Conservation (phyloP, 2,797 vertebrate genomes). For the Remorina albescens region DNA sequence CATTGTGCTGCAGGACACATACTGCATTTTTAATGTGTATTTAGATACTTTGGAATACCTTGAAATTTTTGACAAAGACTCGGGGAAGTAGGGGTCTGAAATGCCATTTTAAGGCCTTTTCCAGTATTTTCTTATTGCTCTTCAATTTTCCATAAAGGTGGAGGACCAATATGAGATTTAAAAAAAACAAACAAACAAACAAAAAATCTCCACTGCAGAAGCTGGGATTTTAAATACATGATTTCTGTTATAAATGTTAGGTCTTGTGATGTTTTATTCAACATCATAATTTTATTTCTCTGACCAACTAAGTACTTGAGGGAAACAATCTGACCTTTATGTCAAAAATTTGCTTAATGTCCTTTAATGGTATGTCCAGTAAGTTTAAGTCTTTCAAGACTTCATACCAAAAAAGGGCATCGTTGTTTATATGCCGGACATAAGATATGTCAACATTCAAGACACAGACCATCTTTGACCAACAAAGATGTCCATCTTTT, state of each 20-base stretch:
- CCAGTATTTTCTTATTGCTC: neutral
- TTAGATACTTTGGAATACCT: neutral
- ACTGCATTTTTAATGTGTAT: neutral
- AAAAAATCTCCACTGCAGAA: neutral
- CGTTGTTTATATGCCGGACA: conserved; percentile 21
- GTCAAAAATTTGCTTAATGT: neutral
- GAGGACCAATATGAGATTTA: neutral
- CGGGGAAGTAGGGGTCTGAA: neutral
- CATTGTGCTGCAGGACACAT: neutral
- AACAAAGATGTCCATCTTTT: conserved; percentile 52
- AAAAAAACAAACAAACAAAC: neutral
- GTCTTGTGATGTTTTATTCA: neutral
- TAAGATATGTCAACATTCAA: conserved; percentile 7
- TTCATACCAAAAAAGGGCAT: neutral
- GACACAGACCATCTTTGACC: neutral
- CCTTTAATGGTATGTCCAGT: neutral
- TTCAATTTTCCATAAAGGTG: neutral
- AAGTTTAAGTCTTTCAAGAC: neutral
- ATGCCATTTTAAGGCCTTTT: neutral
- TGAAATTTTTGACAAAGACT: too few relatives aligned
- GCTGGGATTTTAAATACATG: neutral
- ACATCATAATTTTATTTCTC: too few relatives aligned
- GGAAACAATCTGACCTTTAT: neutral
- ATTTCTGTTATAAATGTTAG: neutral
- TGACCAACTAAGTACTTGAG: too few relatives aligned